These are phyloP conservation scores for Sarcophaga bullata DNA, from an alignment of 1,140 invertebrate genomes.

Conservation along the genomic window DNA sequence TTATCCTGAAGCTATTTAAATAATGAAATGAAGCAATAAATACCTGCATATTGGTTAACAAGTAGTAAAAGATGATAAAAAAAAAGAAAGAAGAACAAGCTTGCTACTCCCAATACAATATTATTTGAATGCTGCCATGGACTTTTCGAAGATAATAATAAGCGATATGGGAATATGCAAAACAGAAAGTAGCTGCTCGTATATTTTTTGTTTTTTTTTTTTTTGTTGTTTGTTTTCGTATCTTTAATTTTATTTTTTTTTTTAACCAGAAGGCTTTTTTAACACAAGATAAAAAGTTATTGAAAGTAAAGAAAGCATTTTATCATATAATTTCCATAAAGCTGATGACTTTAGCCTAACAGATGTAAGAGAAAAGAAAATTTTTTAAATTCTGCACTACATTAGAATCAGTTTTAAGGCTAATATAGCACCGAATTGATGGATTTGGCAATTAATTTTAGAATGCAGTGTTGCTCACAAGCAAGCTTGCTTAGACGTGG, in stretches of 20 bases:
- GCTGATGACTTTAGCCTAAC: too few relatives aligned
- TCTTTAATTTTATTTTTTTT: too few relatives aligned
- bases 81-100: neutral
- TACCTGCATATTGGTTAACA: neutral
- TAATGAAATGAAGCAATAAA: conserved; percentile 21
- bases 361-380: too few relatives aligned
- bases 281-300: neutral
- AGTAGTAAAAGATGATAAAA: conserved; percentile 1
- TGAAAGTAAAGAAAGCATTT: neutral
- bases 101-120: neutral
- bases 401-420: too few relatives aligned
- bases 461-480: too few relatives aligned
- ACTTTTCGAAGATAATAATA: neutral
- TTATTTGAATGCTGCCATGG: neutral
- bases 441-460: too few relatives aligned
- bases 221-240: too few relatives aligned
- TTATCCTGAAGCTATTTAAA: neutral
- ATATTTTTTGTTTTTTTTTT: too few relatives aligned
- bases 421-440: too few relatives aligned
- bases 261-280: neutral
- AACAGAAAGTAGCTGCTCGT: neutral
- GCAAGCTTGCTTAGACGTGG: too few relatives aligned
- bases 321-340: neutral
- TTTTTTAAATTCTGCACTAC: too few relatives aligned
- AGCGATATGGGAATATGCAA: conserved; percentile 19